These are phyloP conservation scores for Tyto alba DNA, from an alignment of 2,113 vertebrate genomes.

Conservation along the genomic window DNA sequence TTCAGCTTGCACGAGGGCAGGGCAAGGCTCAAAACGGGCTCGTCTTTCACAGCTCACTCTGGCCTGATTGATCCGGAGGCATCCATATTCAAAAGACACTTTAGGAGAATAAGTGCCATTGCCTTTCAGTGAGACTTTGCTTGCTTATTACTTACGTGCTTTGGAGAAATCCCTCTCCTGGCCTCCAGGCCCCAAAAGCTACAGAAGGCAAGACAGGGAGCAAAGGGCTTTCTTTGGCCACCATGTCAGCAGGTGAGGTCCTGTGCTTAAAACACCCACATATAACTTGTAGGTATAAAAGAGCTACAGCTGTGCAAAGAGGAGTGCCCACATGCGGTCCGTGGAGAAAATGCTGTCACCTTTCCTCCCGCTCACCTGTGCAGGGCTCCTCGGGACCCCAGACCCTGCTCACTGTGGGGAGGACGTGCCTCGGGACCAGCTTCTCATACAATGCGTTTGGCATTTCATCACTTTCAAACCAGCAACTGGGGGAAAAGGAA, in stretches of 20 bases:
- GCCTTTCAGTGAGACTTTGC: neutral
- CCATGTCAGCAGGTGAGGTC: neutral
- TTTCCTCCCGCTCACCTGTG: neutral
- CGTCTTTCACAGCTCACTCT: fast-evolving
- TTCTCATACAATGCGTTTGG: neutral
- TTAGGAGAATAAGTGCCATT: neutral
- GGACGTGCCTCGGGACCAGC: fast-evolving
- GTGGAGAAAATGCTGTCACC: fast-evolving
- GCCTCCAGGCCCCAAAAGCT: neutral
- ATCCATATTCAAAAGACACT: neutral
- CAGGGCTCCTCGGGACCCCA: neutral
- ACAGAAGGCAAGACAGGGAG: neutral
- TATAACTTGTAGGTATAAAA: neutral
- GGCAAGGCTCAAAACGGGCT: neutral
- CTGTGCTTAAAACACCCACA: neutral
- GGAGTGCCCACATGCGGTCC: neutral
- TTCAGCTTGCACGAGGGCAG: neutral
- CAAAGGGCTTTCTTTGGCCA: neutral
- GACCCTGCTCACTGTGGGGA: neutral
- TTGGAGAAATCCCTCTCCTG: neutral
- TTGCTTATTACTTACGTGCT: neutral
- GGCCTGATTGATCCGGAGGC: neutral
- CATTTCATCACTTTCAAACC: neutral
- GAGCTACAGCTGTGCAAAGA: neutral
- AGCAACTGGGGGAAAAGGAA: neutral